Evolutionary conservation across 2,113 vertebrate species (phyloP).

Genomic region (Felis chaus): DNA sequence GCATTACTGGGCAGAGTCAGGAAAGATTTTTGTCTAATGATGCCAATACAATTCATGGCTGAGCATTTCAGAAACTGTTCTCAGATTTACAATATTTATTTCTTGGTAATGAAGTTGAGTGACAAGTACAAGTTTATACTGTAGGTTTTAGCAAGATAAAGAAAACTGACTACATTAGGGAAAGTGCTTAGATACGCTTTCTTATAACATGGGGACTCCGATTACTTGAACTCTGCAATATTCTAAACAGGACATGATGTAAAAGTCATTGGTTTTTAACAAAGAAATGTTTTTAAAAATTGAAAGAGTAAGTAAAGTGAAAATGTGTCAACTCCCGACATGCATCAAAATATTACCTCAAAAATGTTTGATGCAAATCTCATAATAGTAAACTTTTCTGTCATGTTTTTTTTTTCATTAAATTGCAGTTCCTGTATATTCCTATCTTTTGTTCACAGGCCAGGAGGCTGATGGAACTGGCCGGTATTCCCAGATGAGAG

Average conservation of each 20-base stretch:
- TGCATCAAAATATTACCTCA: background rate
- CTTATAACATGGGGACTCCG: background rate
- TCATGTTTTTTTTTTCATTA: background rate
- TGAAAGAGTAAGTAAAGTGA: background rate
- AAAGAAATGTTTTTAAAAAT: background rate
- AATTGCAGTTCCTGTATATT: background rate
- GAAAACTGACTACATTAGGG: background rate
- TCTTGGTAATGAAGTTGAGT: background rate
- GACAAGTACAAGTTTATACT: background rate
- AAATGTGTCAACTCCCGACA: background rate
- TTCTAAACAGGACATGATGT: background rate
- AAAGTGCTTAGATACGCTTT: background rate
- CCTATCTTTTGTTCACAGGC: background rate
- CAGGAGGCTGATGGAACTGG: background rate
- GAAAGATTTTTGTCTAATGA: background rate
- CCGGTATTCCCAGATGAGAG: background rate
- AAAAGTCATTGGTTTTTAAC: background rate
- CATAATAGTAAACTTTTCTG: background rate
- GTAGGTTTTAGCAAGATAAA: background rate
- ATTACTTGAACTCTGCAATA: background rate
- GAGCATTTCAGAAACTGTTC: background rate
- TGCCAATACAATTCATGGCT: background rate
- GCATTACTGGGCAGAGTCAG: background rate
- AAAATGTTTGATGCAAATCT: background rate
- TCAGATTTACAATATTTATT: background rate